phyloP scores from a whole-genome alignment of 2,888 invertebrate genomes.

The Eupithecia exiguata region DNA sequence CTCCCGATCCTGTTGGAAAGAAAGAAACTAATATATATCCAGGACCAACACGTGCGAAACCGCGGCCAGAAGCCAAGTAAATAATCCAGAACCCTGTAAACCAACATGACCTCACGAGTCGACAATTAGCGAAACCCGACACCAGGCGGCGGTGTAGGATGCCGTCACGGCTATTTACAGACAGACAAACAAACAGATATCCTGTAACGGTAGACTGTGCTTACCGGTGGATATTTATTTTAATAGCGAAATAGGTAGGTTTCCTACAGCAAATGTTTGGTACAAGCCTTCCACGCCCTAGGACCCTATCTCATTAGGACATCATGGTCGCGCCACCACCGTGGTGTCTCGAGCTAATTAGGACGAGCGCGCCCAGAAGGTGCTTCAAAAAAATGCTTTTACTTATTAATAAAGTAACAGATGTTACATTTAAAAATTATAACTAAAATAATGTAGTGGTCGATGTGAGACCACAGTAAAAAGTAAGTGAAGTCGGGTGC shows the following conservation, averaged over 20 bases:
- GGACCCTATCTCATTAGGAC: too few relatives aligned
- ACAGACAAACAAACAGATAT: conserved; percentile 30
- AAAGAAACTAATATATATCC: background rate
- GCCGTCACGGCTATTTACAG: conserved; percentile 37
- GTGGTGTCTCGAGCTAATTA: too few relatives aligned
- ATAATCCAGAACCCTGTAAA: background rate
- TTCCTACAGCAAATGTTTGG: background rate
- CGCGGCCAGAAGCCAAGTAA: background rate
- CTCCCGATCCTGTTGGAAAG: too few relatives aligned
- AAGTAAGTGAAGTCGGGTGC: too few relatives aligned
- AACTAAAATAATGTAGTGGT: too few relatives aligned
- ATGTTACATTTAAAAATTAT: too few relatives aligned
- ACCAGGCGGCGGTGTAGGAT: conserved; percentile 32
- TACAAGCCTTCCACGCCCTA: background rate
- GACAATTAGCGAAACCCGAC: conserved; percentile 45
- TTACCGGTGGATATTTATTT: background rate
- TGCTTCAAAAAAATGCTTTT: too few relatives aligned
- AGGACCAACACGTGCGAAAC: background rate
- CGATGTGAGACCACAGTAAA: too few relatives aligned
- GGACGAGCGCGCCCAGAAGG: too few relatives aligned
- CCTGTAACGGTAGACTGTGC: conserved; percentile 11
- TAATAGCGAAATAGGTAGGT: background rate
- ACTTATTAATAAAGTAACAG: too few relatives aligned
- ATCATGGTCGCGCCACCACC: too few relatives aligned
- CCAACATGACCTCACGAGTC: conserved; percentile 21